phyloP scores from a whole-genome alignment of 1,140 invertebrate genomes.

The Conus ventricosus region DNA sequence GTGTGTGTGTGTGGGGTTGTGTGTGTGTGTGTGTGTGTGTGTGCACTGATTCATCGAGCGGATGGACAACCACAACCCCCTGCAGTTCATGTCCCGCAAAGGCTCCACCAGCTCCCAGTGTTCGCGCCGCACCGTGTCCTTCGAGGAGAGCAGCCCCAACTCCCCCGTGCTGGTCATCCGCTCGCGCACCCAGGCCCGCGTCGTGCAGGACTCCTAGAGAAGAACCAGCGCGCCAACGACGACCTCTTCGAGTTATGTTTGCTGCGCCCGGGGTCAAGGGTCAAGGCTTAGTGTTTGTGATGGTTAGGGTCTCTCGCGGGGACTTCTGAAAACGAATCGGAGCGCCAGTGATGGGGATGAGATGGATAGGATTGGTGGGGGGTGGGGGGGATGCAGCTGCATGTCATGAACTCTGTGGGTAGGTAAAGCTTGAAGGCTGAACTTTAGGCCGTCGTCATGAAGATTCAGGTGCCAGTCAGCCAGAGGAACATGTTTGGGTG shows the following conservation, averaged over 20 bases:
- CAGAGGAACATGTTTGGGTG: too few species aligned
- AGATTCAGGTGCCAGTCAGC: too few species aligned
- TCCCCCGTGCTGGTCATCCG: slow-evolving; percentile 31
- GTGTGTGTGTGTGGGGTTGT: neutral
- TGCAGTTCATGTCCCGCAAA: slow-evolving; percentile 28
- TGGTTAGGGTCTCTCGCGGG: neutral
- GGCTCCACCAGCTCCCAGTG: slow-evolving; percentile 29
- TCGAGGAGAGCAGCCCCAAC: slow-evolving; percentile 6
- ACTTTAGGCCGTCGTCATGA: too few species aligned
- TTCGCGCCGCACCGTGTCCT: slow-evolving; percentile 26
- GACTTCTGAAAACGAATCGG: neutral
- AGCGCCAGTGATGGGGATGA: neutral
- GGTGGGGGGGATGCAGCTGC: too few species aligned
- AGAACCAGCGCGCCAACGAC: slow-evolving; percentile 30
- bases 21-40: slow-evolving; percentile 16
- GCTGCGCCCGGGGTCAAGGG: neutral
- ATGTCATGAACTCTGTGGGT: too few species aligned
- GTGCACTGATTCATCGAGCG: slow-evolving; percentile 26
- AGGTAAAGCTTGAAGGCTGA: too few species aligned
- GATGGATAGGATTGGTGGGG: too few species aligned
- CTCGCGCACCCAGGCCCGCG: slow-evolving; percentile 18
- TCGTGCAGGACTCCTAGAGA: slow-evolving; percentile 36
- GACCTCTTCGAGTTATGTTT: slow-evolving; percentile 36
- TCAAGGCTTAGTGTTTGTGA: neutral
- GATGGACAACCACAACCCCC: slow-evolving; percentile 32